These are phyloP conservation scores for Nycticorax nycticorax DNA, from an alignment of 2,113 vertebrate species.

Conservation along the genomic window DNA sequence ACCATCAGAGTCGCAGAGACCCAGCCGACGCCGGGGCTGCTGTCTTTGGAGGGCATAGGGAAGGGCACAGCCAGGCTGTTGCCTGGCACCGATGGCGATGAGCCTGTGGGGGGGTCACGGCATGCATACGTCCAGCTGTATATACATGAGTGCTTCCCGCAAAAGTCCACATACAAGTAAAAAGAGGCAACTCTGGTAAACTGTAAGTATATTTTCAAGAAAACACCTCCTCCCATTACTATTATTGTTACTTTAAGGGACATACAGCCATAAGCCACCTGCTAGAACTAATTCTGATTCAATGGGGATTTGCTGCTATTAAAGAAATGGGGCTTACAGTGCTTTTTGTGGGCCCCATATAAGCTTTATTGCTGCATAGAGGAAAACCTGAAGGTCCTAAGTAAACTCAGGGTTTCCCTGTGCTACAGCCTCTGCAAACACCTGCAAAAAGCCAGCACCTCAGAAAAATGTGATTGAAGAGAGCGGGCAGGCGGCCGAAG, in stretches of 20 bases:
- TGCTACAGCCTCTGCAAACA: not conserved
- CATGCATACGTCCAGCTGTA: rapidly evolving
- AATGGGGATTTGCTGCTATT: not conserved
- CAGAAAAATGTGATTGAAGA: not conserved
- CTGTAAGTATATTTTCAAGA: not conserved
- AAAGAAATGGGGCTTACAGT: not conserved
- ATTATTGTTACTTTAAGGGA: not conserved
- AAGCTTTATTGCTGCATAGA: not conserved
- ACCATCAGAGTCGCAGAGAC: no score
- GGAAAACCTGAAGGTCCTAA: not conserved
- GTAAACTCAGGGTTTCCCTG: not conserved
- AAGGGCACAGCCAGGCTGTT: not conserved
- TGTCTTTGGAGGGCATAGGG: not conserved
- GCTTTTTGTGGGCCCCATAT: not conserved
- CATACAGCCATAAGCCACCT: not conserved
- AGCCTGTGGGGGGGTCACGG: rapidly evolving
- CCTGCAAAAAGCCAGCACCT: not conserved
- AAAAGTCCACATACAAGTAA: not conserved
- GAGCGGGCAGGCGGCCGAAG: rapidly evolving
- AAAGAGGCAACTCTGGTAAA: not conserved
- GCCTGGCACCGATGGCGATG: rapidly evolving
- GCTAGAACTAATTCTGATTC: not conserved
- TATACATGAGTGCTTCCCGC: not conserved
- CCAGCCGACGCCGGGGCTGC: not conserved
- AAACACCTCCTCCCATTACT: not conserved